Evolutionary conservation across 2,888 invertebrate species (phyloP).

Genomic region (Cheilosia soror): DNA sequence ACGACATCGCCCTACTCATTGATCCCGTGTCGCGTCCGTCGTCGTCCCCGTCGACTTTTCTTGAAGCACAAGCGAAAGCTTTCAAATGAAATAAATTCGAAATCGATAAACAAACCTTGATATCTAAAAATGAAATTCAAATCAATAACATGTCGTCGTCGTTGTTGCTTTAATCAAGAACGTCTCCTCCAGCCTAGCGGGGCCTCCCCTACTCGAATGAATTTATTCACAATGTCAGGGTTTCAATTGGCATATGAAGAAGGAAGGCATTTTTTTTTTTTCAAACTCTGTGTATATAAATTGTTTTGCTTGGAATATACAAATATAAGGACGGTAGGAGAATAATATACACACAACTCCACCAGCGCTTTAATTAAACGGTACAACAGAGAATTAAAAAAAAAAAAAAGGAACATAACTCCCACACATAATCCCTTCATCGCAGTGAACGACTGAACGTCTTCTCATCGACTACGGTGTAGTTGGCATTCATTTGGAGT

Average conservation of each 20-base stretch:
- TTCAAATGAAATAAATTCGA: slow-evolving; percentile 51
- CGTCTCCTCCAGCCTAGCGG: neutral
- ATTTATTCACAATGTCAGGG: slow-evolving; percentile 19
- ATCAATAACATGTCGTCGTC: slow-evolving; percentile 58
- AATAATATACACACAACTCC: slow-evolving; percentile 24
- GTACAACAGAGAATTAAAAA: slow-evolving; percentile 31
- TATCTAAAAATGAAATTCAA: slow-evolving; percentile 69
- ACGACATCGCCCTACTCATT: slow-evolving; percentile 23
- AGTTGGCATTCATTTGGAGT: slow-evolving; percentile 50
- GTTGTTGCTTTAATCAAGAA: neutral
- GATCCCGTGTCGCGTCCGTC: no score
- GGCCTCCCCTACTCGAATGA: neutral
- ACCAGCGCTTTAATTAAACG: slow-evolving; percentile 60
- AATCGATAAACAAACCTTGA: slow-evolving; percentile 73
- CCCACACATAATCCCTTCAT: slow-evolving; percentile 20
- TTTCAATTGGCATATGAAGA: neutral
- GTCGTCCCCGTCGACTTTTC: neutral
- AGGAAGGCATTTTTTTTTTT: neutral
- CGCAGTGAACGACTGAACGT: neutral
- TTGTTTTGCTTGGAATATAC: neutral
- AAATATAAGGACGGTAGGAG: neutral
- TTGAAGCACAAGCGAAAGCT: slow-evolving; percentile 44
- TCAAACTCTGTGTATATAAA: neutral
- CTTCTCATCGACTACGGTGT: neutral
- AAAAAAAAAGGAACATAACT: slow-evolving; percentile 36